These are phyloP conservation scores for Lycodopsis pacificus DNA, from an alignment of 2,797 vertebrate genomes.

Conservation along the genomic window DNA sequence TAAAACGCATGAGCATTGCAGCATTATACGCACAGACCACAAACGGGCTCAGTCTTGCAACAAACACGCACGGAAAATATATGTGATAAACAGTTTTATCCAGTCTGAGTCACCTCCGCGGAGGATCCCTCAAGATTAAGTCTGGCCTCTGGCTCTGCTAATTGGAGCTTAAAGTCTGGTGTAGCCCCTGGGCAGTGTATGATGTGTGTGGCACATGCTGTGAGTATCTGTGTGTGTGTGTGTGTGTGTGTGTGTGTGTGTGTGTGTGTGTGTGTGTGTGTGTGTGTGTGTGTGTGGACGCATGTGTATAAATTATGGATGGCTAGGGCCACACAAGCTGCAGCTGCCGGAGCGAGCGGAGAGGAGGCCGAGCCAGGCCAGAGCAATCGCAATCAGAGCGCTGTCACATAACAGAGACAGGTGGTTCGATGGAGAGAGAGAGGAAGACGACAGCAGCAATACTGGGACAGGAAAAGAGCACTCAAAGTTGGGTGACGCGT, in stretches of 20 bases:
- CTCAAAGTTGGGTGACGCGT: constrained; percentile 51
- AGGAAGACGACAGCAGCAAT: neutral
- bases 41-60: constrained; percentile 25
- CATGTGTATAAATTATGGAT: constrained; percentile 77
- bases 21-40: neutral
- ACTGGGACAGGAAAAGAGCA: constrained; percentile 24
- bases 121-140: constrained; percentile 80
- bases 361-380: constrained; percentile 58
- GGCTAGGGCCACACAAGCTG: constrained; percentile 70
- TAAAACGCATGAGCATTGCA: constrained; percentile 24
- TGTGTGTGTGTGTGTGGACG: constrained; percentile 20
- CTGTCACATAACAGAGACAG: constrained; percentile 60
- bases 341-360: constrained; percentile 67
- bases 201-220: constrained; percentile 58
- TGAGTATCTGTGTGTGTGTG: constrained; percentile 39
- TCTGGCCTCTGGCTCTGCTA: constrained; percentile 85
- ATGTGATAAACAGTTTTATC: constrained; percentile 76
- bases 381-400: constrained; percentile 68
- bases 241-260: constrained; percentile 20
- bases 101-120: constrained; percentile 73
- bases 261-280: constrained; percentile 25
- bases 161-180: constrained; percentile 86
- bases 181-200: constrained; percentile 79
- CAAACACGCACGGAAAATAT: constrained; percentile 41
- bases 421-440: constrained; percentile 47